Evolutionary conservation across 2,113 vertebrate genomes (phyloP).

Genomic region (Otus sunia): DNA sequence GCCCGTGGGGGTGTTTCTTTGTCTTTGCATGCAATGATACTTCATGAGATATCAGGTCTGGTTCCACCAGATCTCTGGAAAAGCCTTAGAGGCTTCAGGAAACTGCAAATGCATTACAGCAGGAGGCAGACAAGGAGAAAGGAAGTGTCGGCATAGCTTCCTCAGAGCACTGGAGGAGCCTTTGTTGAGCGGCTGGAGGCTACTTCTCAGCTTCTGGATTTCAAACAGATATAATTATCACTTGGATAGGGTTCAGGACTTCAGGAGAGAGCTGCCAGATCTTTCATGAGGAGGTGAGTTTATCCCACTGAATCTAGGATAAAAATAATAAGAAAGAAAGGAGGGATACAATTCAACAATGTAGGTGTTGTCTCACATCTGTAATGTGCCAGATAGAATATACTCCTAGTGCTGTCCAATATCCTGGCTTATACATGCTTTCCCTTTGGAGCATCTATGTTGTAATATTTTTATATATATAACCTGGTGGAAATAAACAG

Average conservation of each 20-base stretch:
- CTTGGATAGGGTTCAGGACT: slow-evolving; percentile 62
- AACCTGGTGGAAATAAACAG: not conserved
- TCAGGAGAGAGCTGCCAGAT: slow-evolving; percentile 46
- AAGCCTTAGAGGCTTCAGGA: slow-evolving; percentile 49
- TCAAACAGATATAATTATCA: slow-evolving; percentile 68
- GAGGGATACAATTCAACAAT: not conserved
- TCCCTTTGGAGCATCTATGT: not conserved
- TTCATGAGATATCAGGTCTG: slow-evolving; percentile 8
- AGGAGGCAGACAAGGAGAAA: slow-evolving; percentile 40
- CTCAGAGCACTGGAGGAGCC: not conserved
- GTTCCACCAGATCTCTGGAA: slow-evolving; percentile 29
- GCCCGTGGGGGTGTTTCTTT: slow-evolving; percentile 27
- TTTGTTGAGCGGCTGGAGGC: slow-evolving; percentile 64
- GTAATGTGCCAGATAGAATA: not conserved
- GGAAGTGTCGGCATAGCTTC: slow-evolving; percentile 2
- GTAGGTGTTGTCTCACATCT: not conserved
- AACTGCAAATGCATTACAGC: slow-evolving; percentile 14
- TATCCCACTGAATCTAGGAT: not conserved
- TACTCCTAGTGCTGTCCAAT: not conserved
- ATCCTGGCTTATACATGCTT: not conserved
- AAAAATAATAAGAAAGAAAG: not conserved
- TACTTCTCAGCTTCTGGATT: slow-evolving; percentile 16
- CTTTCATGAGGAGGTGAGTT: slow-evolving; percentile 33
- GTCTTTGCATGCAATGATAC: slow-evolving; percentile 8
- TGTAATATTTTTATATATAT: not conserved